phyloP scores from a whole-genome alignment of 2,797 vertebrate genomes.

The Momotus momota region DNA sequence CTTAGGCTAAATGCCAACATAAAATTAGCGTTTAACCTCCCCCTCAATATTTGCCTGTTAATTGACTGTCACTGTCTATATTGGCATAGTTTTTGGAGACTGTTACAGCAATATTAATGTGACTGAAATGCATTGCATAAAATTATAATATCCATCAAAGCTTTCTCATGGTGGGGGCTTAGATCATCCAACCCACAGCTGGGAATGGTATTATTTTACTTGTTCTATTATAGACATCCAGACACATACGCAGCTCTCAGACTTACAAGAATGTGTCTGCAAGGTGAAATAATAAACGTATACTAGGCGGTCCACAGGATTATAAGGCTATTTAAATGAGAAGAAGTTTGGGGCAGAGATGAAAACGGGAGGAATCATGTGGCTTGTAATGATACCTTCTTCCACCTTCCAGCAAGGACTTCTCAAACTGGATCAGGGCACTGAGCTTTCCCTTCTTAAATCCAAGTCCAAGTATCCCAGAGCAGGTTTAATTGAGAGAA shows the following conservation, averaged over 20 bases:
- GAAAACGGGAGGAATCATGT: neutral
- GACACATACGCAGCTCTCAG: constrained; percentile 23
- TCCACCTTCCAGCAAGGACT: neutral
- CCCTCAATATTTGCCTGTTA: constrained; percentile 46
- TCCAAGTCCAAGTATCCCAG: neutral
- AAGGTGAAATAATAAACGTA: constrained; percentile 4
- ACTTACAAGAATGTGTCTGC: constrained; percentile 52
- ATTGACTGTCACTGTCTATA: constrained; percentile 25
- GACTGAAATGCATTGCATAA: neutral
- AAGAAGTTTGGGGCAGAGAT: neutral
- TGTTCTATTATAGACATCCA: constrained; percentile 27
- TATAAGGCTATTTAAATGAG: constrained; percentile 31
- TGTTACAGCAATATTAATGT: constrained; percentile 3
- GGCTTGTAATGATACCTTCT: neutral
- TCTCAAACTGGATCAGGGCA: neutral
- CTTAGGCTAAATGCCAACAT: constrained; percentile 54
- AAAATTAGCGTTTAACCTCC: constrained; percentile 56
- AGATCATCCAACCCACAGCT: constrained; percentile 34
- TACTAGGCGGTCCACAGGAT: constrained; percentile 3
- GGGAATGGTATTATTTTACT: constrained; percentile 55
- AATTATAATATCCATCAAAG: constrained; percentile 4
- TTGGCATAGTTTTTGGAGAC: constrained; percentile 17
- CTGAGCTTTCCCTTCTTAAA: neutral
- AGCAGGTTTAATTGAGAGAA: neutral
- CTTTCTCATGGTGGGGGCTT: constrained; percentile 26